Evolutionary conservation across 2,113 vertebrate genomes (phyloP), one percentile per base, ranked within the genome.

Genomic region (Trinectes maculatus): DNA sequence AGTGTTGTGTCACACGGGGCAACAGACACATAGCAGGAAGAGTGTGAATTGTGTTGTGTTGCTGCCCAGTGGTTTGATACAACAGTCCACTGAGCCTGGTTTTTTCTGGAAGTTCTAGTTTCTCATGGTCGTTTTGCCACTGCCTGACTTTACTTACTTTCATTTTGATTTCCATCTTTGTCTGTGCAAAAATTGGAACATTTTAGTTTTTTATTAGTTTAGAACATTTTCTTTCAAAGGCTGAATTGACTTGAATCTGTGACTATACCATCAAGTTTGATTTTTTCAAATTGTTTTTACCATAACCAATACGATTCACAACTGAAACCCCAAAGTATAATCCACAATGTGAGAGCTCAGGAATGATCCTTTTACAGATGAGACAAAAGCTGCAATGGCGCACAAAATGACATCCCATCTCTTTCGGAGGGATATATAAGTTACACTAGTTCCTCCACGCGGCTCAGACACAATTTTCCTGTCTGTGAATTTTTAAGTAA

Each of bases 401-500:
- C 54, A 22, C 71, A 74, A 74, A 70, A 84, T 77, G 33, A 58
- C 15, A 49, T 71, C 54, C 71, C 22, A 43, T 39, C 16, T 74
- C 60, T 72, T 63, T 34, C 24, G 43, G 21, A 42, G 22, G 55
- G 29, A 71, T 69, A 72, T 69, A 72, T 33, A 67, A 74, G 28
- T 56, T 54, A 33, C 4, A 3, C 34, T 26, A 8, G 58, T 69
- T 71, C 63, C 63, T 63, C 47, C 1, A 28, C 48, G 57, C 62
- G 46, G 47, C 46, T 80, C 25, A 74, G 63, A 42, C 60, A 65
- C 31, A 61, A n/a, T 77, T 74, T 81, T 64, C 53, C 75, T 63
- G 60, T 71, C 58, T 56, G 39, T 65, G 54, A 63, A 77, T 74
- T 65, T 36, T 42, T 25, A 81, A 79, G 68, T 64, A 74, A 71